Evolutionary conservation across 1,140 invertebrate genomes (phyloP).

Genomic region (Panagrolaimus sp.): DNA sequence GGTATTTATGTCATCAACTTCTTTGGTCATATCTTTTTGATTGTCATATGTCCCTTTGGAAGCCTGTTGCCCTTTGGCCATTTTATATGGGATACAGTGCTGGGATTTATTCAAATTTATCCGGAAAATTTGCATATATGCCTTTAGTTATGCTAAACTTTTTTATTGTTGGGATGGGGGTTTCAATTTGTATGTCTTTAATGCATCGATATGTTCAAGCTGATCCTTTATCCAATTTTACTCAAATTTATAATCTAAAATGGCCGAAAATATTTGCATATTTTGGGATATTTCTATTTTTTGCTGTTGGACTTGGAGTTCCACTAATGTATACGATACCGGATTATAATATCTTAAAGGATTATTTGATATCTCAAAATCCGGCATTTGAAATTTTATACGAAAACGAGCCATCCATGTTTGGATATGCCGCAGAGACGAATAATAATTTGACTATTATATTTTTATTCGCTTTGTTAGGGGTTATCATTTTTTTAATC

Average conservation of each 20-base stretch:
- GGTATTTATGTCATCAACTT: slow-evolving; percentile 23
- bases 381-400: neutral
- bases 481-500: too few species aligned
- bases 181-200: neutral
- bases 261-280: neutral
- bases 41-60: slow-evolving; percentile 14
- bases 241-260: slow-evolving; percentile 5
- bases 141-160: neutral
- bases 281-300: neutral
- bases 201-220: slow-evolving; percentile 13
- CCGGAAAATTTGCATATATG: neutral
- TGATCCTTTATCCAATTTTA: neutral
- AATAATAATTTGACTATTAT: neutral
- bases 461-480: neutral
- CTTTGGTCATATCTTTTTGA: slow-evolving; percentile 25
- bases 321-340: neutral
- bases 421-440: neutral
- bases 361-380: neutral
- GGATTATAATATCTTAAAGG: neutral
- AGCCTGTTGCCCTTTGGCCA: slow-evolving; percentile 19
- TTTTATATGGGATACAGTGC: slow-evolving; percentile 21
- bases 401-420: neutral
- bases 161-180: neutral
- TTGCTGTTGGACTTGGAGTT: neutral
- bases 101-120: slow-evolving; percentile 11